Evolutionary conservation across 2,888 invertebrate genomes (phyloP), one percentile per base, ranked within the genome.

Genomic region (Xestia rhomboidea): DNA sequence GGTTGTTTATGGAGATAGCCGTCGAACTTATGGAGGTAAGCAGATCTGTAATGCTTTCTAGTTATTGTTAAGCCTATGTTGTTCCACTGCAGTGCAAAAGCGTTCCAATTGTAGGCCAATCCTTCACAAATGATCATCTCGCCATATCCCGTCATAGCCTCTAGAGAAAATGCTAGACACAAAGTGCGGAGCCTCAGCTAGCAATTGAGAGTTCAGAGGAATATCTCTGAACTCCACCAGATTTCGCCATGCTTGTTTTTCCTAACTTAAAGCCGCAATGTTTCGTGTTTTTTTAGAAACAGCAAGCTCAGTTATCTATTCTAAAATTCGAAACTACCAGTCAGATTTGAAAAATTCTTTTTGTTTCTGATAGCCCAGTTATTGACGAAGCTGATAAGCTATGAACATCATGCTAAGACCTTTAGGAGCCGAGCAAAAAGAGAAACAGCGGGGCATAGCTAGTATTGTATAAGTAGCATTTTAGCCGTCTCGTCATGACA

Each of bases 1-100:
- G 98, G 92, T 97, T 99, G 79, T 99, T 99, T 94, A 98, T 99
- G 97, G 99, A 99, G 96, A 99, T 99, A 90, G 99, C 99, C 83
- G 98, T 98, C 84, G 99, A 98, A 95, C 97, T 99, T 72, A 99
- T 99, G 97, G 98, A 98, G 97, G 97, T 97, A 90, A 87, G 77
- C 10, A n/a, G 41, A 64, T 64, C n/a, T 63, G 6, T 63, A 38
- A 41, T 64, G 4, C 21, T 11, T 41, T 64, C 18, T 41, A 41
- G 34, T 18, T 41, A n/a, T 13, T 41, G 1, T 18, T n/a, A 41
- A 41, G n/a, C 18, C n/a, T 21, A 10, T 34, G 62, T 62, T 62
- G 4, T 34, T 62, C 4, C 10, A 62, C 21, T 62, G 30, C 34
- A 30, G 30, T 62, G 21, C 60, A 21, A 34, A 34, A 62, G 30